Conservation (phyloP, 2,888 invertebrate species). For the Apoda limacodes region DNA sequence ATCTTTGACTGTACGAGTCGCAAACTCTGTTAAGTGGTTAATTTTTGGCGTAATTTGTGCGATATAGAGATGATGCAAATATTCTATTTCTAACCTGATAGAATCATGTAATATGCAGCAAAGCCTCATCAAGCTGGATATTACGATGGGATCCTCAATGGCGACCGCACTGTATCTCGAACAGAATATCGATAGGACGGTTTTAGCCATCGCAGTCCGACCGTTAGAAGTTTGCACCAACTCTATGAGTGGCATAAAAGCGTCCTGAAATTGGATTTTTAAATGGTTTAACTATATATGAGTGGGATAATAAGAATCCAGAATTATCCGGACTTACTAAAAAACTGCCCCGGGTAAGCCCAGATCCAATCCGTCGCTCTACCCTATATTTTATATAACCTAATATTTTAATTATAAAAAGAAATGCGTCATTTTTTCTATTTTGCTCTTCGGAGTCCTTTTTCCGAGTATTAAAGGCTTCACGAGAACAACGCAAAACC, state of each 20-base stretch:
- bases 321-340: too few relatives aligned
- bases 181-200: slow-evolving; percentile 76
- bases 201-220: slow-evolving; percentile 87
- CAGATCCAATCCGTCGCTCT: too few relatives aligned
- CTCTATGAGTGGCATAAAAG: slow-evolving; percentile 91
- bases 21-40: not conserved
- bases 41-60: not conserved
- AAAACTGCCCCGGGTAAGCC: too few relatives aligned
- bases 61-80: not conserved
- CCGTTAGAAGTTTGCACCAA: slow-evolving; percentile 88
- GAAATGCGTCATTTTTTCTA: too few relatives aligned
- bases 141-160: slow-evolving; percentile 87
- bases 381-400: too few relatives aligned
- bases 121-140: slow-evolving; percentile 88
- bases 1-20: slow-evolving; percentile 1
- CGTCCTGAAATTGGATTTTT: too few relatives aligned
- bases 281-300: too few relatives aligned
- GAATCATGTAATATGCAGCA: slow-evolving; percentile 93
- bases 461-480: too few relatives aligned
- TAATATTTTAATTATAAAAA: too few relatives aligned
- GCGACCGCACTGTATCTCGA: slow-evolving; percentile 49
- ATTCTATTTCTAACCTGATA: slow-evolving; percentile 82
- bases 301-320: too few relatives aligned
- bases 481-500: too few relatives aligned
- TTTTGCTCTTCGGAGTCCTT: too few relatives aligned